Evolutionary conservation across 1,140 invertebrate species (phyloP).

Genomic region (Drosophila kepulauana): DNA sequence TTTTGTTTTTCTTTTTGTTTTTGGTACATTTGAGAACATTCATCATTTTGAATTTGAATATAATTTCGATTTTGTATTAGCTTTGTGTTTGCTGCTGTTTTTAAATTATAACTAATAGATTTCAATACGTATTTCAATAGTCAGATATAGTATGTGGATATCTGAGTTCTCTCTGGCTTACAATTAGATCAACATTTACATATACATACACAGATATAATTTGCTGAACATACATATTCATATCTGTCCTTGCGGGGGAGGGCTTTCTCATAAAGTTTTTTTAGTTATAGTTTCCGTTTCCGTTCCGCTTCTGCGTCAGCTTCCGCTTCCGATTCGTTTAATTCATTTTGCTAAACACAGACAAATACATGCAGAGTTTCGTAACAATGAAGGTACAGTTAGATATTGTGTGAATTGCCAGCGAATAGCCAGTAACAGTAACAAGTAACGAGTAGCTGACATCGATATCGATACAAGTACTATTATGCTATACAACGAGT

Average conservation of each 20-base stretch:
- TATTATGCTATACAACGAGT: conserved; percentile 46
- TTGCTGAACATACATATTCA: conserved; percentile 31
- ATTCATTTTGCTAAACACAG: conserved; percentile 6
- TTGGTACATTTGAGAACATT: conserved; percentile 82
- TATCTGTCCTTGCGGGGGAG: conserved; percentile 11
- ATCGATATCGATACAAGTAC: conserved; percentile 32
- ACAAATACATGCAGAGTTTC: conserved; percentile 36
- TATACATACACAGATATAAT: conserved; percentile 61
- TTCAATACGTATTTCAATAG: conserved; percentile 52
- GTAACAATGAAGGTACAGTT: conserved; percentile 44
- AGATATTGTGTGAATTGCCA: conserved; percentile 43
- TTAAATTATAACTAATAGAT: conserved; percentile 65
- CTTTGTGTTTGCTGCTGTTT: conserved; percentile 17
- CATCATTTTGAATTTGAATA: conserved; percentile 74
- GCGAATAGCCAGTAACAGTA: conserved; percentile 27
- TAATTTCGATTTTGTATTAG: conserved; percentile 54
- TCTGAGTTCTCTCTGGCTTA: conserved; percentile 60
- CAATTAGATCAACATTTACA: conserved; percentile 80
- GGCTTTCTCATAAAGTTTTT: neutral
- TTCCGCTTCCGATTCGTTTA: neutral
- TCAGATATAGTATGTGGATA: conserved; percentile 51
- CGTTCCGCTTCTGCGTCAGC: neutral
- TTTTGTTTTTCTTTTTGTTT: conserved; percentile 39
- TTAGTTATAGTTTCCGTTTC: conserved; percentile 15
- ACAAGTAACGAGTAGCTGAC: conserved; percentile 35